These are phyloP conservation scores for Rhynchonycteris naso DNA, from an alignment of 2,797 vertebrate genomes.

Conservation along the genomic window DNA sequence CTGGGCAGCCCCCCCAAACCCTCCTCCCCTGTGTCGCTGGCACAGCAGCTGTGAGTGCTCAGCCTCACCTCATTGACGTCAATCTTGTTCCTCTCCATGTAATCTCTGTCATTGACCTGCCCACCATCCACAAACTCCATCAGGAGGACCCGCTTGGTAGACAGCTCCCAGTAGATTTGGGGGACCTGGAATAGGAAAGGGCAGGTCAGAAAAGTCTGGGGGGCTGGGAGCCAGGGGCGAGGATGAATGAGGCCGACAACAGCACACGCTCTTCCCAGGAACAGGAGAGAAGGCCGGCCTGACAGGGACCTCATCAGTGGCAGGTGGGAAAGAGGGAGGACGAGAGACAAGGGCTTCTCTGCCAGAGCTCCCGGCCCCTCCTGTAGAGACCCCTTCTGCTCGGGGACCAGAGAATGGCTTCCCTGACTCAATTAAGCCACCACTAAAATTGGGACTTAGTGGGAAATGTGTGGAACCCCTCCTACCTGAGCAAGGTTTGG, in stretches of 20 bases:
- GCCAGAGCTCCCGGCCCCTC: background rate
- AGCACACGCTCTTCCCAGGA: background rate
- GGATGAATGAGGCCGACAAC: background rate
- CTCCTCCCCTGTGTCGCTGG: accelerated
- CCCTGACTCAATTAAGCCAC: background rate
- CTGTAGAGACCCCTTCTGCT: background rate
- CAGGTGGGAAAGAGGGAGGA: background rate
- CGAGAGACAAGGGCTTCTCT: background rate
- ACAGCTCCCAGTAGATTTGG: constrained; percentile 95
- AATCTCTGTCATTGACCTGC: constrained; percentile 94
- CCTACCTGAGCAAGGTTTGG: background rate
- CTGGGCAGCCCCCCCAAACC: background rate
- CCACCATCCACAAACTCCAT: constrained; percentile 98
- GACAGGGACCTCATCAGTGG: background rate
- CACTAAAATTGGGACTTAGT: background rate
- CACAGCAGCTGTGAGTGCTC: background rate
- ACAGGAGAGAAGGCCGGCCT: background rate
- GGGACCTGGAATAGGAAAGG: constrained; percentile 89
- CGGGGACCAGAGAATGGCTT: background rate
- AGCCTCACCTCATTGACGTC: constrained; percentile 93
- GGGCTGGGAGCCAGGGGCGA: background rate
- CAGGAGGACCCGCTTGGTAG: constrained; percentile 94
- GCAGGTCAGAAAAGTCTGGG: background rate
- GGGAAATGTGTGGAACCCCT: background rate
- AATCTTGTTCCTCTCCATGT: constrained; percentile 93